A percentile compares a stretch with the other conserved stretches of the same genome.
Conservation (phyloP, 1,140 invertebrate genomes). For the Antheraea mylitta region DNA sequence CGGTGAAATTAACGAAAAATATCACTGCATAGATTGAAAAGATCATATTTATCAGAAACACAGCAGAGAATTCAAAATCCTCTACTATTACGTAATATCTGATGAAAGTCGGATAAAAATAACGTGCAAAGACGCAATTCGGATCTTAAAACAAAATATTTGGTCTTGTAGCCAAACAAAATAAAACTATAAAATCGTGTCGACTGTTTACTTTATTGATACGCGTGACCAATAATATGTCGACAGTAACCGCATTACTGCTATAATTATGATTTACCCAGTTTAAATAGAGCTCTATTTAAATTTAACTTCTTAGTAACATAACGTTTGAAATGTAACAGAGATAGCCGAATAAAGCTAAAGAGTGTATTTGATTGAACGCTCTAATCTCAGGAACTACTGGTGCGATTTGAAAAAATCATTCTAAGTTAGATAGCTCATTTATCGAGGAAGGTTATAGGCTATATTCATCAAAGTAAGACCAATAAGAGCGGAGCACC, state of each 20-base stretch:
- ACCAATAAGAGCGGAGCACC: no score
- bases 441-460: no score
- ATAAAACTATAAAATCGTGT: conserved; percentile 1
- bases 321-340: no score
- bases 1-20: no score
- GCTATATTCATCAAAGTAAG: no score
- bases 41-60: neutral
- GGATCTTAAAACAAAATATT: conserved; percentile 2
- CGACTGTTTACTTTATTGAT: neutral
- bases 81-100: neutral
- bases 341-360: no score
- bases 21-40: neutral
- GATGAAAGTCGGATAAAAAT: conserved; percentile 16
- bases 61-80: neutral
- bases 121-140: conserved; percentile 6
- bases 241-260: neutral
- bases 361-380: no score
- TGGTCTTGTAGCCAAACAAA: conserved; percentile 11
- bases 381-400: no score
- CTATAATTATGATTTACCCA: neutral
- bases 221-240: neutral
- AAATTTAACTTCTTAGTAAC: no score
- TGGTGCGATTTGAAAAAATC: no score
- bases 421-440: no score
- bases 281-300: neutral